Percentiles rank a stretch among this genome's conserved stretches.
Conservation (phyloP, 2,113 vertebrate genomes). For the Nothocercus nigrocapillus region DNA sequence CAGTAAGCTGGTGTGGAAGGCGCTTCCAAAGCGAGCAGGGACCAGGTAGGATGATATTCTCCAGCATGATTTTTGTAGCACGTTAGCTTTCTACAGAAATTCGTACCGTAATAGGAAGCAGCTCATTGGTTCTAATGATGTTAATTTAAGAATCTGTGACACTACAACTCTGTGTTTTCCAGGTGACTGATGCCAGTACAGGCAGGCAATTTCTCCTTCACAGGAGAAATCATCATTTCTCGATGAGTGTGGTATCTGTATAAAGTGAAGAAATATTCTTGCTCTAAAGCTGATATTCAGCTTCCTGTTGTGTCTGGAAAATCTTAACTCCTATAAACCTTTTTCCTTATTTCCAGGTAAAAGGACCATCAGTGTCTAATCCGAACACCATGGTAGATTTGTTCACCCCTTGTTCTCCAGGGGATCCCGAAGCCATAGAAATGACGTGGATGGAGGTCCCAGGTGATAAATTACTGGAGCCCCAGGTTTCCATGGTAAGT, state of each 20-base stretch:
- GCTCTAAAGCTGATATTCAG: neutral
- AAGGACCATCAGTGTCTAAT: conserved; percentile 83
- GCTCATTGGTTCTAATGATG: neutral
- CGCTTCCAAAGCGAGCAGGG: neutral
- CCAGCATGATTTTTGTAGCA: neutral
- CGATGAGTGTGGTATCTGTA: neutral
- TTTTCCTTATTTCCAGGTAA: conserved; percentile 77
- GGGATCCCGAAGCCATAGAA: conserved; percentile 87
- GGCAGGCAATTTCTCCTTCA: neutral
- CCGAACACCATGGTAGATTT: conserved; percentile 82
- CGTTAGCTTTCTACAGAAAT: neutral
- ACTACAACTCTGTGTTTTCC: neutral
- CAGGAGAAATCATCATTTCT: neutral
- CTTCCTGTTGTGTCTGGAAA: neutral
- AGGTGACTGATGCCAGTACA: neutral
- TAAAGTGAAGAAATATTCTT: neutral
- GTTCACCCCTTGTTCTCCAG: conserved; percentile 93
- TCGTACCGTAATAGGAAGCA: neutral
- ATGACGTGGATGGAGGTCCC: conserved; percentile 98
- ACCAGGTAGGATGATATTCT: neutral
- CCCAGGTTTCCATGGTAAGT: conserved; percentile 90
- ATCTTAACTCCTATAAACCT: neutral
- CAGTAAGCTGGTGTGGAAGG: neutral
- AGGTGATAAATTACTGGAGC: conserved; percentile 92
- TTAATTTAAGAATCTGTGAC: neutral